Evolutionary conservation across 2,888 invertebrate species (phyloP), one percentile per base, ranked within the genome.

Genomic region (Agrotis clavis): DNA sequence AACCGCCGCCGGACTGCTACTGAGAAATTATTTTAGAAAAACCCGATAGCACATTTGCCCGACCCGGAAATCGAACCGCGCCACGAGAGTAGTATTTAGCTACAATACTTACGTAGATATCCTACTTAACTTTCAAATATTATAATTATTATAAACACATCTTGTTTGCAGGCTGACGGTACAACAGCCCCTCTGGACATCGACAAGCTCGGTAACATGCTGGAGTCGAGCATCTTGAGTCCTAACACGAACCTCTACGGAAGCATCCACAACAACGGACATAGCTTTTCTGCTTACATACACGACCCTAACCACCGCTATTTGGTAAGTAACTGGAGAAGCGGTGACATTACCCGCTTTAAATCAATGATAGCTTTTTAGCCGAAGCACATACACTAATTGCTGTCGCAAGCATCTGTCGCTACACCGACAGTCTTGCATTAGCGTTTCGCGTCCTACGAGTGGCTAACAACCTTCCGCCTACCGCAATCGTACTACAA

Each of bases 261-360:
- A 18, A 97, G 97, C 88, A 87, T 98, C 7, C 98, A 98, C 92
- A 98, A 98, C 92, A 96, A 97, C 88, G 98, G 98, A 0, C 98
- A 98, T 90, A 96, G 97, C 48, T 97, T 98, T 84, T 93, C 98
- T n/a, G 97, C 97, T 0, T 97, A 97, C 88, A 96, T 97, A 81
- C 98, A 98, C 88, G 98, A 98, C 92, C 98, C 98, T 0, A 97
- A 97, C 69, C 97, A 97, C 84, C 96, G 97, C 74, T 97, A 97
- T 90, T 94, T 98, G 92, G 98, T 98, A 91, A 94, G 94, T 76
- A 2, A 30, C n/a, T 14, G 9, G 18, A 0, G 19, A 67, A 48
- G n/a, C 7, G 45, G 13, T 30, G 30, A 57, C 11, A 30, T 25
- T 30, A 30, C 5, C 5, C 30, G 35, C 5, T 5, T 30, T 30